phyloP scores from a whole-genome alignment of 2,888 invertebrate species.

The Aromia moschata region DNA sequence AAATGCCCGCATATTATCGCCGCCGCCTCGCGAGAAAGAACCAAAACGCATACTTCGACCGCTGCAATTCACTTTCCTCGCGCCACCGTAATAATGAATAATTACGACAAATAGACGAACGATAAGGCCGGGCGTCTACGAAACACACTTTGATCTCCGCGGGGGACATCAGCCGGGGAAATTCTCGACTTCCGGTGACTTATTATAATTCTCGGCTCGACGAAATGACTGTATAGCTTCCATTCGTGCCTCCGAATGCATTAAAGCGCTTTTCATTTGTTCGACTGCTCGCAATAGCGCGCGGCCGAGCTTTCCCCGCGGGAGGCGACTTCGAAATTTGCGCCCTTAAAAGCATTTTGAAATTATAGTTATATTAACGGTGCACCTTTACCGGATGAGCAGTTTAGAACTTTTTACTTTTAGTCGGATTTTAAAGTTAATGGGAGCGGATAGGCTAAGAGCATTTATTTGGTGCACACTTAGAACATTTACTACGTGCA shows the following conservation, averaged over 20 bases:
- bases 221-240: conserved; percentile 3
- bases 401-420: no score
- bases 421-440: no score
- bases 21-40: neutral
- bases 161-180: conserved; percentile 8
- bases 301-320: neutral
- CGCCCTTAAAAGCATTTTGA: neutral
- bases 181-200: conserved; percentile 15
- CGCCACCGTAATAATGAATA: conserved; percentile 9
- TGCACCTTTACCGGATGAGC: no score
- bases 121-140: conserved; percentile 2
- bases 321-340: neutral
- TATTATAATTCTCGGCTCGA: conserved; percentile 19
- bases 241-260: conserved; percentile 5
- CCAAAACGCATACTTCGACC: neutral
- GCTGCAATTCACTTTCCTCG: no score
- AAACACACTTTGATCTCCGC: conserved; percentile 20
- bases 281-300: conserved; percentile 2
- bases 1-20: neutral
- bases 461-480: no score
- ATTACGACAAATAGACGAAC: conserved; percentile 10
- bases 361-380: neutral
- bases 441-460: no score
- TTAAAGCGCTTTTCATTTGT: conserved; percentile 10
- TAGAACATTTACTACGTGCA: no score